Conservation (phyloP, 2,888 invertebrate genomes). For the Phoenoteleia sp. region DNA sequence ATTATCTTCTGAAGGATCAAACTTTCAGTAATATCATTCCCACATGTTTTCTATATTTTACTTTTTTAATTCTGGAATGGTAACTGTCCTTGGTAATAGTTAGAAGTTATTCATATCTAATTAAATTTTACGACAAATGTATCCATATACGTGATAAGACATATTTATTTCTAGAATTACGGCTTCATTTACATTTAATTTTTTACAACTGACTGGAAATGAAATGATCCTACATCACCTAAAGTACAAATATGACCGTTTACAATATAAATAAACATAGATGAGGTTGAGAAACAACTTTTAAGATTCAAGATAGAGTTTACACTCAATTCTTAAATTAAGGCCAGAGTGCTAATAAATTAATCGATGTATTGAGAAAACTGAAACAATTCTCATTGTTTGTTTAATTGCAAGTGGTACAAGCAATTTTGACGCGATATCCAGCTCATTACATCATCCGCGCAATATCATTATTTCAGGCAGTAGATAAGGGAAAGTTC, state of each 20-base stretch:
- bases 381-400: conserved; percentile 46
- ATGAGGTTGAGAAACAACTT: no score
- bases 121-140: conserved; percentile 61
- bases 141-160: conserved; percentile 35
- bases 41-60: conserved; percentile 45
- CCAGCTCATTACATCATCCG: conserved; percentile 54
- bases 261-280: no score
- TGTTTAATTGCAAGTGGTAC: conserved; percentile 6
- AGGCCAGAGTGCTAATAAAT: neutral
- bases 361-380: conserved; percentile 17
- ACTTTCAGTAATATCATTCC: conserved; percentile 54
- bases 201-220: conserved; percentile 6
- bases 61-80: conserved; percentile 33
- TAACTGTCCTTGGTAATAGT: conserved; percentile 33
- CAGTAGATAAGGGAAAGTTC: conserved; percentile 60
- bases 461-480: conserved; percentile 55
- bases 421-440: conserved; percentile 45
- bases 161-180: conserved; percentile 35
- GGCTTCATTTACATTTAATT: conserved; percentile 51
- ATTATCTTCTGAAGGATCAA: conserved; percentile 55
- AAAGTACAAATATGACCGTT: no score
- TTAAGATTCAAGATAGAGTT: no score
- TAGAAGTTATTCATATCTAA: conserved; percentile 51
- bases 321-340: no score
- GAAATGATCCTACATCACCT: neutral